Evolutionary conservation across 2,113 vertebrate genomes (phyloP), one percentile per base, ranked within the genome.

Genomic region (Gyps fulvus): DNA sequence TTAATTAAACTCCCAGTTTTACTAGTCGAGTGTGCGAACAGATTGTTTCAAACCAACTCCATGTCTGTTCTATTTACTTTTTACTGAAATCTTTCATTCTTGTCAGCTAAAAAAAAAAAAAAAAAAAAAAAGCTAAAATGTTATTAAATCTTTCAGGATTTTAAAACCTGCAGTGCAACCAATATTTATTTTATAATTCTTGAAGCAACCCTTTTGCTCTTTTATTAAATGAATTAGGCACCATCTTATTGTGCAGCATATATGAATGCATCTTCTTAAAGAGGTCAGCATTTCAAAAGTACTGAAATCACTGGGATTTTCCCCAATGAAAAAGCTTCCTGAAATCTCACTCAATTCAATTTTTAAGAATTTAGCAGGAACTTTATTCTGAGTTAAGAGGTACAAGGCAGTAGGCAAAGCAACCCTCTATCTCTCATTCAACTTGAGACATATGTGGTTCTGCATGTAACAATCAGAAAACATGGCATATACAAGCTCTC

Each of bases 391-490:
- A 16, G 12, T 57, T 85, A 55, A 63, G 3, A 73, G 27, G 62
- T 36, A 59, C 14, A 61, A 69, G 36, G 21, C 23, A 69, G 23
- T 4, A 78, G 14, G 52, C 11, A 72, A 61, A 80, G 10, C 4
- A 88, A 49, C 16, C 7, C 27, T 78, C 52, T 31, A 1, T 7
- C 34, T 69, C 21, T 40, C 38, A 13, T 19, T 58, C 50, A 63
- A 6, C 26, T 27, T 6, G 8, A 34, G 32, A 74, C 1, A 15
- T 4, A 10, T 0, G 1, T 8, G 36, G 13, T 2, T 79, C 22
- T 59, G 66, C 57, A 63, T 0, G 6, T 15, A 63, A 23, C 6
- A 18, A 14, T 34, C 31, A 45, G 65, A 58, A 43, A 67, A 10
- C 5, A n/a, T 0, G 0, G 32, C 23, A 14, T 6, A 14, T 9